These are phyloP conservation scores for Pocota personata DNA, from an alignment of 2,888 invertebrate species.

Conservation along the genomic window DNA sequence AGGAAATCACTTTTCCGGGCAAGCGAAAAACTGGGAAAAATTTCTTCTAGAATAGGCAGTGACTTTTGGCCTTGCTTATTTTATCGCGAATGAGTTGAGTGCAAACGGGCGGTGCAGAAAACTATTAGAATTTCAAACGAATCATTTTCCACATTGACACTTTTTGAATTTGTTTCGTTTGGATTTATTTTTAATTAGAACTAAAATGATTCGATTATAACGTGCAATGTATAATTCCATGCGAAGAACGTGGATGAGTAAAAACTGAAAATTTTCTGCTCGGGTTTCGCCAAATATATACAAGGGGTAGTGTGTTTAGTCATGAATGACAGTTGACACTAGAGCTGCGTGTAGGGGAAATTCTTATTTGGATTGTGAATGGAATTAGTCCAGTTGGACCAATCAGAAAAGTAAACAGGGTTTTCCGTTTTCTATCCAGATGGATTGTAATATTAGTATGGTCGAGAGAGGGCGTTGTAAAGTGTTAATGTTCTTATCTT, in stretches of 20 bases:
- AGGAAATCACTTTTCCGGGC: background rate
- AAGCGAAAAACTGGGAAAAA: conserved; percentile 5
- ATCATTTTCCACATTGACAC: background rate
- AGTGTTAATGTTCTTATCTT: background rate
- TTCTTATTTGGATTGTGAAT: conserved; percentile 26
- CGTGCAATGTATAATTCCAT: background rate
- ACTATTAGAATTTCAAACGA: conserved; percentile 1
- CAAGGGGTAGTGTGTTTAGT: background rate
- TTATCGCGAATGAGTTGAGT: background rate
- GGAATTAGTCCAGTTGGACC: conserved; percentile 3
- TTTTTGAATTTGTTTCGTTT: background rate
- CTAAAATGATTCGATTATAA: background rate
- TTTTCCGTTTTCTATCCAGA: background rate
- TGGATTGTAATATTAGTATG: background rate
- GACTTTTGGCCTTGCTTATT: background rate
- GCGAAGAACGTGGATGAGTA: conserved; percentile 27
- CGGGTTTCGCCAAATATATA: conserved; percentile 28
- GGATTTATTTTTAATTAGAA: background rate
- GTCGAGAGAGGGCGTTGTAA: conserved; percentile 16
- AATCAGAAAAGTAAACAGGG: conserved; percentile 37
- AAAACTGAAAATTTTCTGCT: conserved; percentile 30
- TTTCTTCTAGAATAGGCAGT: conserved; percentile 50
- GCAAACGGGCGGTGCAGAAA: background rate
- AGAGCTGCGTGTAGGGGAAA: conserved; percentile 33
- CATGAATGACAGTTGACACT: conserved; percentile 17